phyloP scores from a whole-genome alignment of 2,113 vertebrate genomes.

The Leucopsar rothschildi region DNA sequence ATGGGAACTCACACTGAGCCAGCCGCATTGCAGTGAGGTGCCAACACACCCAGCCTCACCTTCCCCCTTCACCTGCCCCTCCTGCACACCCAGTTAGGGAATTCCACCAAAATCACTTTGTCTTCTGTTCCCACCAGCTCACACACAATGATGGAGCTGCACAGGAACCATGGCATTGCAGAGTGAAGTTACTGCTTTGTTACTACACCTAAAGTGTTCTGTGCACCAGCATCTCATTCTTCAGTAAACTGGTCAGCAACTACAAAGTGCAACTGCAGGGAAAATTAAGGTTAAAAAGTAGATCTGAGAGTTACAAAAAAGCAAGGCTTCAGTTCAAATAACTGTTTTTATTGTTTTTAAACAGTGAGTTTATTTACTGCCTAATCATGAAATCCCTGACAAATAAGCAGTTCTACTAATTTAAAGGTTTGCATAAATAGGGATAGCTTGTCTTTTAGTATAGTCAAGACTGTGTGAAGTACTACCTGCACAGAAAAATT shows the following conservation, averaged over 20 bases:
- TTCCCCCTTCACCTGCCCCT: not conserved
- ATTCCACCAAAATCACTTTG: fast-evolving
- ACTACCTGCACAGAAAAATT: slow-evolving; percentile 9
- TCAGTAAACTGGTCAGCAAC: not conserved
- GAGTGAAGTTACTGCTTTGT: not conserved
- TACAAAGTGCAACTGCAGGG: slow-evolving; percentile 8
- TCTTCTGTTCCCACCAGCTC: not conserved
- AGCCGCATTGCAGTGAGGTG: not conserved
- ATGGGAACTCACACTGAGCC: fast-evolving
- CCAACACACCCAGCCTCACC: fast-evolving
- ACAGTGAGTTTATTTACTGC: slow-evolving; percentile 9
- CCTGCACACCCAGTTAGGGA: fast-evolving
- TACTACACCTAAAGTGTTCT: not conserved
- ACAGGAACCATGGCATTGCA: not conserved
- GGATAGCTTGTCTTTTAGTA: not conserved
- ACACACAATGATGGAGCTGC: fast-evolving
- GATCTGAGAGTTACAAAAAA: slow-evolving; percentile 1
- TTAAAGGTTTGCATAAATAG: slow-evolving; percentile 30
- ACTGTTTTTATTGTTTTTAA: not conserved
- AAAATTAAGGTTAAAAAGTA: slow-evolving; percentile 32
- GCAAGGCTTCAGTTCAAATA: not conserved
- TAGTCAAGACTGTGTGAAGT: not conserved
- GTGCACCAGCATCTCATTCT: not conserved
- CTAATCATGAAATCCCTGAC: slow-evolving; percentile 27
- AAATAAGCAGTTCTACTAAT: not conserved